Evolutionary conservation across 2,797 vertebrate species (phyloP).

Genomic region (Esox masquinongy): DNA sequence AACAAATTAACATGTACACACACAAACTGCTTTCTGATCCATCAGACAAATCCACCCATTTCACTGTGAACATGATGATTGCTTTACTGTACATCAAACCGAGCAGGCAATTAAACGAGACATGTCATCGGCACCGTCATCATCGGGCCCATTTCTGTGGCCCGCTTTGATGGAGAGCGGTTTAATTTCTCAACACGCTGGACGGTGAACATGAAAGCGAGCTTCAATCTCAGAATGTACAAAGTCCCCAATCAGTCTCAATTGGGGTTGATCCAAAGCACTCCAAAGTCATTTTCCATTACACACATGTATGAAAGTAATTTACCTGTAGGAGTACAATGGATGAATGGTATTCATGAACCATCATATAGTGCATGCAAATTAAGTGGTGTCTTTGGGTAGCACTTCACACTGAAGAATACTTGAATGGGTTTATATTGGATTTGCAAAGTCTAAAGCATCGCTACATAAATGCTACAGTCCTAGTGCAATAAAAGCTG

Average conservation of each 20-base stretch:
- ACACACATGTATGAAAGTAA: neutral
- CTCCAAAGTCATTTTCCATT: neutral
- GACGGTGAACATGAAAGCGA: constrained; percentile 61
- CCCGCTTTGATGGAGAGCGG: constrained; percentile 68
- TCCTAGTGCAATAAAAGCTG: neutral
- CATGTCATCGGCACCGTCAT: constrained; percentile 63
- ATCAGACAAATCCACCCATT: constrained; percentile 75
- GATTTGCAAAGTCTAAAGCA: neutral
- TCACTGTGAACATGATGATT: constrained; percentile 74
- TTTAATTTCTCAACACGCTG: constrained; percentile 72
- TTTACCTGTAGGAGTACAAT: neutral
- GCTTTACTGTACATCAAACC: constrained; percentile 73
- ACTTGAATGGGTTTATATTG: neutral
- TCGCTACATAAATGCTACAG: neutral
- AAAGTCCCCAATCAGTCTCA: neutral
- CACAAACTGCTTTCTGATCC: constrained; percentile 37
- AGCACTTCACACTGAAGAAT: neutral
- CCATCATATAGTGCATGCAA: neutral
- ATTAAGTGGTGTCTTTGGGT: neutral
- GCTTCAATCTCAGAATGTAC: constrained; percentile 20
- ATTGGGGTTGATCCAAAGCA: neutral
- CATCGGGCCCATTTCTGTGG: constrained; percentile 55
- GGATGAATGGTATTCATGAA: neutral
- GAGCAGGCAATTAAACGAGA: constrained; percentile 58
- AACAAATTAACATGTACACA: neutral